These are phyloP conservation scores for Taurulus bubalis DNA, from an alignment of 2,113 vertebrate genomes.

Conservation along the genomic window DNA sequence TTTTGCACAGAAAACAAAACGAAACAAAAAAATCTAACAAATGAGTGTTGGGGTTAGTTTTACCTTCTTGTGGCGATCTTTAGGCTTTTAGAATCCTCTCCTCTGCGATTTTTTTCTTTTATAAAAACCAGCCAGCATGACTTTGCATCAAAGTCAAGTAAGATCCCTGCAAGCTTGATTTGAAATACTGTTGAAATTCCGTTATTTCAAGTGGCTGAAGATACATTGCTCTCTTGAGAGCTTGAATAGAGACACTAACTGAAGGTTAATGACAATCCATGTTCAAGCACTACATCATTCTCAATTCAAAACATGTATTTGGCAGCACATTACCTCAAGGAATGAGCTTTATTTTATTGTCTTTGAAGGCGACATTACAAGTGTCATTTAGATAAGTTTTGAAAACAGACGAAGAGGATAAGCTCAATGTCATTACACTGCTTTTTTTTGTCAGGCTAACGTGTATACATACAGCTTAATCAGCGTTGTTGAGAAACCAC, in stretches of 20 bases:
- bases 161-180: slow-evolving; percentile 96
- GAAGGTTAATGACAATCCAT: slow-evolving; percentile 79
- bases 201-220: slow-evolving; percentile 88
- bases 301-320: slow-evolving; percentile 79
- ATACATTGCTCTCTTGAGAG: slow-evolving; percentile 78
- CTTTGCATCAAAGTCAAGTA: slow-evolving; percentile 94
- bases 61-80: slow-evolving; percentile 99
- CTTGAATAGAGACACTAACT: slow-evolving; percentile 76
- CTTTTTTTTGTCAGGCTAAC: slow-evolving; percentile 63
- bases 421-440: slow-evolving; percentile 66
- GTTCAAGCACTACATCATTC: slow-evolving; percentile 76
- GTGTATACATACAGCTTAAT: slow-evolving; percentile 70
- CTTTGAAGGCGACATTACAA: slow-evolving; percentile 72
- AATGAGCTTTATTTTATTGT: slow-evolving; percentile 71
- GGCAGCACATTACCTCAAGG: slow-evolving; percentile 82
- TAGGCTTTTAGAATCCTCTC: slow-evolving; percentile 99
- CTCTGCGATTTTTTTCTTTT: slow-evolving; percentile 97
- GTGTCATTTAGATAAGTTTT: slow-evolving; percentile 75
- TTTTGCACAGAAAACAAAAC: slow-evolving; percentile 89
- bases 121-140: slow-evolving; percentile 94
- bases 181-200: slow-evolving; percentile 93
- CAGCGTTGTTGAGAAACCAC: slow-evolving; percentile 81
- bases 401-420: slow-evolving; percentile 73
- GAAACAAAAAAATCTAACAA: slow-evolving; percentile 69
- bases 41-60: slow-evolving; percentile 89